Percentiles rank a stretch among this genome's conserved stretches.
These are phyloP conservation scores for Diplogasteroides magnus DNA, from an alignment of 1,140 invertebrate genomes.

Conservation along the genomic window DNA sequence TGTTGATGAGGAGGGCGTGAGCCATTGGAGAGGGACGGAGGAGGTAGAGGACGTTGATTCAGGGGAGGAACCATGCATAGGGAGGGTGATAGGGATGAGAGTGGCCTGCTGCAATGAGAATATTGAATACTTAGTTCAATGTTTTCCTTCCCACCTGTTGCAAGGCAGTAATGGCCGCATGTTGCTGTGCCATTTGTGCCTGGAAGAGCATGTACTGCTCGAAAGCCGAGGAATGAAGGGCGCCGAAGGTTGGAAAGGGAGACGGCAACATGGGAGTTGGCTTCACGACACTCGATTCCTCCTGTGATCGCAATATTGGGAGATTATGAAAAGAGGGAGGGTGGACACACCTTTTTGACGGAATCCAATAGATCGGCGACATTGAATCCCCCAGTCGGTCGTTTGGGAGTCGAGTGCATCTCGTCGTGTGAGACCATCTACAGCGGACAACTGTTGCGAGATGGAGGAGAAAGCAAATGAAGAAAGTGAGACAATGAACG, in stretches of 20 bases:
- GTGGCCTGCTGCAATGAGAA: neutral
- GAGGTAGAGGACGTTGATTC: neutral
- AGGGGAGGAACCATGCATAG: neutral
- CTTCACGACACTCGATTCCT: neutral
- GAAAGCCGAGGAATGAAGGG: no score
- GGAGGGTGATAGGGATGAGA: neutral
- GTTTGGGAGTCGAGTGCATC: neutral
- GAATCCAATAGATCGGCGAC: neutral
- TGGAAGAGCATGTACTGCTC: neutral
- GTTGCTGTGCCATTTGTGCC: neutral
- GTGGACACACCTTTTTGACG: no score
- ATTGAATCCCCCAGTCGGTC: neutral
- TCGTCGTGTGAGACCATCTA: neutral
- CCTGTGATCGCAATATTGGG: no score
- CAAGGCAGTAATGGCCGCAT: neutral
- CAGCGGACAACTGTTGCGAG: neutral
- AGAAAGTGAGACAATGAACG: no score
- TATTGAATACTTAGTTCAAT: no score
- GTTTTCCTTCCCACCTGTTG: no score
- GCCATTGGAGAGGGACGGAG: neutral
- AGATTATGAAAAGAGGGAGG: no score
- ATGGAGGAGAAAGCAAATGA: no score
- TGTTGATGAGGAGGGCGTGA: no score
- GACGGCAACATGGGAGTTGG: neutral
- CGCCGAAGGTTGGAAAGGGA: neutral